Evolutionary conservation across 1,140 invertebrate species (phyloP), one percentile per base, ranked within the genome.

Genomic region (Paralvinella palmiformis): DNA sequence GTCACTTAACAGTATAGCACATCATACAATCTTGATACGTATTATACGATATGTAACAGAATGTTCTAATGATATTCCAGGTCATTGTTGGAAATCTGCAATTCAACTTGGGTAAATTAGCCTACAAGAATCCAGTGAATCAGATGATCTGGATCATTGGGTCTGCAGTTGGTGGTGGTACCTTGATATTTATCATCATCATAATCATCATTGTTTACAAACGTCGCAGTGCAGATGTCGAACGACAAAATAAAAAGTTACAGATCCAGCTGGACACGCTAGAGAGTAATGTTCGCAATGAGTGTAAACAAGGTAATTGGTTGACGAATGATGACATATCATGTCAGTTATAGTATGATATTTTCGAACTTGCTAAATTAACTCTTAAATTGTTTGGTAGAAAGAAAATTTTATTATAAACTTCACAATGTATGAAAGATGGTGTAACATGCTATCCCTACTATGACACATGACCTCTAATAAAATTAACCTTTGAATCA

Each of bases 191-290:
- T 31, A 84, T 96, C 36, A 89, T 94, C 72, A 85, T 92, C 65
- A 84, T 94, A 52, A 88, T 95, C 24, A 83, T 96, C 41, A 86
- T 94, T 33, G 87, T 94, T 69, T 95, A 94, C 75, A 83, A 93
- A 66, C 84, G 94, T 53, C 92, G 95, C 81, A 94, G 91, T 53
- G 96, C 92, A 2, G 91, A 96, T 80, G 93, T 94, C 0, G 93
- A 97, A 79, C 82, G 94, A 44, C 94, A 96, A 77, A 97, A 96
- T 79, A 96, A 95, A 79, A 86, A 95, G 33, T 96, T 99, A 77
- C 95, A 98, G 81, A 94, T 98, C 71, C 95, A 99, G 81, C 96
- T 99, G 91, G 96, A 98, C 71, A 97, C 94, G n/a, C 82, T 98
- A 48, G 96, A 99, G 79, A 96, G 92, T 74, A 97, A 96, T 79